Evolutionary conservation across 2,113 vertebrate genomes (phyloP).

Genomic region (Limanda limanda): DNA sequence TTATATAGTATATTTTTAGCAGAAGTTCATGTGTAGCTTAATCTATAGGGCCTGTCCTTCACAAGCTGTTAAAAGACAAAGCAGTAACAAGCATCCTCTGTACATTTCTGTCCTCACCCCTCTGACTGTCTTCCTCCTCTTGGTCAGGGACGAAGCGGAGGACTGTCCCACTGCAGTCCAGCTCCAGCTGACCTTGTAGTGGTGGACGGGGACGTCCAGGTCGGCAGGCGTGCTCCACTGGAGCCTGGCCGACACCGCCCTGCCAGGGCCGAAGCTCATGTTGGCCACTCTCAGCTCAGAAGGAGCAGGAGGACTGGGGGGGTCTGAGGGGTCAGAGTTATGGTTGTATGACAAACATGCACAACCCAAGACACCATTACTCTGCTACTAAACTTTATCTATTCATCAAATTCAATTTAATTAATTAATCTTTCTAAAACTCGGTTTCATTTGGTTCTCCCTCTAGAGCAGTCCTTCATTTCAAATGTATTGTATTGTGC

Average conservation of each 20-base stretch:
- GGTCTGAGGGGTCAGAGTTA: slow-evolving; percentile 80
- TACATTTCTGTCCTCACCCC: slow-evolving; percentile 79
- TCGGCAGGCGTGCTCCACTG: slow-evolving; percentile 86
- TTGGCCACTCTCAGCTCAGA: slow-evolving; percentile 86
- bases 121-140: slow-evolving; percentile 86
- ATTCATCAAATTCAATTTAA: no score
- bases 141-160: slow-evolving; percentile 83
- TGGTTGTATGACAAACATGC: background rate
- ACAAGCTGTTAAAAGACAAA: no score
- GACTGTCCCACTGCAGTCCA: slow-evolving; percentile 82
- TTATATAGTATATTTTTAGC: no score
- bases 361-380: background rate
- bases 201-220: slow-evolving; percentile 89
- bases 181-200: slow-evolving; percentile 94
- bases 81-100: no score
- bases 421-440: no score
- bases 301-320: slow-evolving; percentile 85
- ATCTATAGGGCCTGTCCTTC: no score
- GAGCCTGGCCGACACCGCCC: slow-evolving; percentile 79
- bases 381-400: background rate
- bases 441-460: no score
- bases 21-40: no score
- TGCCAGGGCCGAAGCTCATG: slow-evolving; percentile 81
- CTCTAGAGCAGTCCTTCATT: no score
- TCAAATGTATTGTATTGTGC: no score